Evolutionary conservation across 2,113 vertebrate species (phyloP).

Genomic region (Misgurnus anguillicaudatus): DNA sequence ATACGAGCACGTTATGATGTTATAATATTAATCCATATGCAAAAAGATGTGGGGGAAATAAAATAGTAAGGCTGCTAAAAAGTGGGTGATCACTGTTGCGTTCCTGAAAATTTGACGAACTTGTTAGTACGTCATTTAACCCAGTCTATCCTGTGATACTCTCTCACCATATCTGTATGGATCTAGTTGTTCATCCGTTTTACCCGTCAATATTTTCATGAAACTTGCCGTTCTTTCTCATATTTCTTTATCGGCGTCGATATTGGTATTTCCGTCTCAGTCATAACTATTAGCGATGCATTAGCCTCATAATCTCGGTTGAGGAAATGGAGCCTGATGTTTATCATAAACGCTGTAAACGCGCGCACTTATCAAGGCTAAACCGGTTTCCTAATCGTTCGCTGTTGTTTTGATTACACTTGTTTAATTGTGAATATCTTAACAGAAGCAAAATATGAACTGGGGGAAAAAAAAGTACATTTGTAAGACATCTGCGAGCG

Average conservation of each 20-base stretch:
- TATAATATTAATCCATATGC: no score
- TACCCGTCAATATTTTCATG: conserved; percentile 22
- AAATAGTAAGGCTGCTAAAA: no score
- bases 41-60: no score
- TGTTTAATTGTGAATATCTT: conserved; percentile 59
- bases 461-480: conserved; percentile 11
- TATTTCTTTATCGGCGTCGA: conserved; percentile 48
- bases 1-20: no score
- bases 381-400: conserved; percentile 53
- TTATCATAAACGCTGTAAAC: conserved; percentile 54
- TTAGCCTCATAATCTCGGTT: conserved; percentile 45
- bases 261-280: conserved; percentile 48
- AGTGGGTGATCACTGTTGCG: no score
- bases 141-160: neutral
- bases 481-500: conserved; percentile 59
- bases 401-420: conserved; percentile 52
- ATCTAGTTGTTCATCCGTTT: neutral
- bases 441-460: conserved; percentile 44
- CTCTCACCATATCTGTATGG: neutral
- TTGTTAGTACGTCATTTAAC: no score
- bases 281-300: conserved; percentile 43
- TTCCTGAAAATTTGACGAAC: no score
- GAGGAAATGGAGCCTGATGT: conserved; percentile 57
- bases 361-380: conserved; percentile 47
- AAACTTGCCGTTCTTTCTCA: conserved; percentile 36